Evolutionary conservation across 2,113 vertebrate species (phyloP), one percentile per base, ranked within the genome.

Genomic region (Picathartes gymnocephalus): DNA sequence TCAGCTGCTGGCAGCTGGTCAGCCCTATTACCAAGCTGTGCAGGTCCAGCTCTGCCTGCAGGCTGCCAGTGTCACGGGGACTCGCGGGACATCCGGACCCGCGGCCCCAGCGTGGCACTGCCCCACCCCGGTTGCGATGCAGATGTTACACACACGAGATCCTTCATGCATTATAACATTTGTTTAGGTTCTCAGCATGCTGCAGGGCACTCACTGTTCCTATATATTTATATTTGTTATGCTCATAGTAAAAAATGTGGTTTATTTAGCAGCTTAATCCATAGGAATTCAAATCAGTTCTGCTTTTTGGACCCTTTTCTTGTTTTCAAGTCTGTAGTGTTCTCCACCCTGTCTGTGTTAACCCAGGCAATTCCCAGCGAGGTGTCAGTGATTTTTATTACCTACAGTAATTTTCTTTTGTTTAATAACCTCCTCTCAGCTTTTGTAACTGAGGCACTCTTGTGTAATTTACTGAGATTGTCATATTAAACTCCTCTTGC

Each of bases 111-210:
- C 10, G 0, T 22, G 94, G 73, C 28, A 1, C 73, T 53, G 33
- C 30, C 58, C 60, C 62, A 1, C 42, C 31, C 39, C 4, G 1
- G 4, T 5, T 24, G 37, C 0, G 4, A 4, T 35, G 95, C 89
- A 87, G 96, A 71, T 93, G 81, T 85, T 50, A 3, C 2, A 61
- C 1, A 6, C 54, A 5, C 13, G 5, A 57, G 65, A 56, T 31
- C 86, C 73, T 89, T 74, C 80, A n/a, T 31, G 86, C 7, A 0
- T 85, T 90, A 4, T 0, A 65, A 37, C 54, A 0, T 91, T 89
- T 79, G 74, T 66, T 92, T 62, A 39, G 88, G 70, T 51, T 91
- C 86, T 69, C 92, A 84, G 86, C 86, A 33, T 17, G 87, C 65
- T 69, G 91, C 78, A 56, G 21, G n/a, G 53, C 42, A 27, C 77